phyloP scores from a whole-genome alignment of 2,113 vertebrate genomes.

The Emydocephalus ijimae region DNA sequence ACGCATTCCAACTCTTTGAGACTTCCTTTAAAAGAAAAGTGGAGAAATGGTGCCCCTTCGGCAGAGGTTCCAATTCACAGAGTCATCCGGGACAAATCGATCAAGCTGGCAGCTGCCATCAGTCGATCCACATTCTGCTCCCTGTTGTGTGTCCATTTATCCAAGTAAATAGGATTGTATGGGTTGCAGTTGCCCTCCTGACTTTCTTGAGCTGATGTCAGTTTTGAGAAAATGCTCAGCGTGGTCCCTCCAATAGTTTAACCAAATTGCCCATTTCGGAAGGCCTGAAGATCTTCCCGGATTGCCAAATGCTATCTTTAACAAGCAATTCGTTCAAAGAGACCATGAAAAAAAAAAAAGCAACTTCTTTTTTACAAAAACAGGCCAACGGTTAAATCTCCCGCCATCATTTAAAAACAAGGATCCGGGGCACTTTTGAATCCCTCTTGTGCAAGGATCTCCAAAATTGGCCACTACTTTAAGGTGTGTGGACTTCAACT shows the following conservation, averaged over 20 bases:
- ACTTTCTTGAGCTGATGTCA: not conserved
- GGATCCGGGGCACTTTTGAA: not conserved
- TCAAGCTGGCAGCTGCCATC: not conserved
- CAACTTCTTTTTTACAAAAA: not conserved
- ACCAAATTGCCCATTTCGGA: not conserved
- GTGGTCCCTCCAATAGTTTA: fast-evolving
- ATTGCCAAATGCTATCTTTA: conserved; percentile 21
- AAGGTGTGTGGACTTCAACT: not conserved
- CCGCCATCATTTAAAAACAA: not conserved
- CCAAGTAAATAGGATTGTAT: not conserved
- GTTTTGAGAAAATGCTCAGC: not conserved
- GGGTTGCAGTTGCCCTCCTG: not conserved
- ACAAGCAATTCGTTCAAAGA: conserved; percentile 15
- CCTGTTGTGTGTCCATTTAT: not conserved
- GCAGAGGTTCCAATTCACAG: not conserved
- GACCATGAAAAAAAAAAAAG: conserved; percentile 39
- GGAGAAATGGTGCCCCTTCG: too few species aligned
- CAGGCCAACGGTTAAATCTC: not conserved
- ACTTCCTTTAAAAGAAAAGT: not conserved
- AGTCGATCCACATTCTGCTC: not conserved
- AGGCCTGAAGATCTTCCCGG: not conserved
- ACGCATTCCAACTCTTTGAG: fast-evolving
- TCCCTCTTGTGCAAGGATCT: not conserved
- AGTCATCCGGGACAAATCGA: not conserved
- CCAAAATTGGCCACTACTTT: not conserved